phyloP scores from a whole-genome alignment of 2,113 vertebrate species.

The Ariopsis seemanni region DNA sequence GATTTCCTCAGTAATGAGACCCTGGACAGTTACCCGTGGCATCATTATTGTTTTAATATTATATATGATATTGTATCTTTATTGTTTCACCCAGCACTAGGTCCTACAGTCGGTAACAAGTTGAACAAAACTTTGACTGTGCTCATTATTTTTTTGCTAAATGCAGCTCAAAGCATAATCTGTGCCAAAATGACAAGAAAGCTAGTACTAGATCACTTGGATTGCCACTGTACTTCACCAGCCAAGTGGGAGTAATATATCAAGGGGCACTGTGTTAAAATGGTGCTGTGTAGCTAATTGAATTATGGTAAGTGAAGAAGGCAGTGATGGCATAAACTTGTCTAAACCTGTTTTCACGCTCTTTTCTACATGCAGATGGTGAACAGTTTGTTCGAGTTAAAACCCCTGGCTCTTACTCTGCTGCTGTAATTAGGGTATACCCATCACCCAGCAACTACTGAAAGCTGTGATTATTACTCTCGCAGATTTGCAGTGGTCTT shows the following conservation, averaged over 20 bases:
- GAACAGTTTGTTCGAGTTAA: neutral
- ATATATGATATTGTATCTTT: neutral
- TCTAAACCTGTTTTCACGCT: neutral
- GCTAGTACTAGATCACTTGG: neutral
- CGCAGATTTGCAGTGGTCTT: neutral
- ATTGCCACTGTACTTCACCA: neutral
- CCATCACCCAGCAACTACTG: neutral
- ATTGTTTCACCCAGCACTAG: neutral
- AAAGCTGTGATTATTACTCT: neutral
- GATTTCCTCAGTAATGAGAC: neutral
- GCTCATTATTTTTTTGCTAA: neutral
- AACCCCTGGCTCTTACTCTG: neutral
- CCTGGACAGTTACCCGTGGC: neutral
- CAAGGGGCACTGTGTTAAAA: neutral
- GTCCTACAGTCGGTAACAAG: neutral
- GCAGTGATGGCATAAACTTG: neutral
- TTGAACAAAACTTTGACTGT: neutral
- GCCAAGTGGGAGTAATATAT: conserved; percentile 20
- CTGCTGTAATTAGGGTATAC: neutral
- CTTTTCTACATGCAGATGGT: neutral
- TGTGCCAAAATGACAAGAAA: neutral
- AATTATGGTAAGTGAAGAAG: conserved; percentile 11
- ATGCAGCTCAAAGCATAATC: neutral
- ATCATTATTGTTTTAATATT: neutral
- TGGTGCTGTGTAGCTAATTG: neutral